Evolutionary conservation across 2,888 invertebrate genomes (phyloP), one percentile per base, ranked within the genome.

Genomic region (Lycocerus yunnanus): DNA sequence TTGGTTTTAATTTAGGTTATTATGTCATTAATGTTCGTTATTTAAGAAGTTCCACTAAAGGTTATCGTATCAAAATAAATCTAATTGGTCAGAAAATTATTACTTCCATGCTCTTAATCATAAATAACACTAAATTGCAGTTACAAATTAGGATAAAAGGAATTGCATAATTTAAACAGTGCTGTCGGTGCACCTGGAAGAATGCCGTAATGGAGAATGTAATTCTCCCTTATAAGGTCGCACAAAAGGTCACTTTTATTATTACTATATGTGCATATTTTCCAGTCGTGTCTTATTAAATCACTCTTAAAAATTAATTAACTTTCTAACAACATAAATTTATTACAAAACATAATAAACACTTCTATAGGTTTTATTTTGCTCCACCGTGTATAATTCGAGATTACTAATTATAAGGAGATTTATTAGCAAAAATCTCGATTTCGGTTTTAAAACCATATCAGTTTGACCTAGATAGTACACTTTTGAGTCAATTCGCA

Each of bases 181-280:
- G 6, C 61, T 13, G 3, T 58, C 65, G 21, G 59, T 67, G 67
- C 72, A 72, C 72, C 66, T 66, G 66, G 66, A 72, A 59, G 66
- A 66, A 66, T 72, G 72, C 66, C 10, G 66, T 24, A 72, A 72
- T 60, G 65, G 27, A 65, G 43, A 61, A 71, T 67, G 72, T 66
- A 72, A 72, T 72, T 72, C 67, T 68, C 27, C 72, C 72, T 72
- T 72, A 72, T 72, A 72, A 60, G 72, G 72, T 15, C 18, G 66
- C 18, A 8, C 14, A 21, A 72, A 72, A 72, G 72, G 72, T 72
- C 72, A 72, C 72, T 72, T 71, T 71, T 66, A 43, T 43, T 43
- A 43, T 43, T 43, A 43, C 43, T 43, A 43, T 43, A 43, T 43
- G 43, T 43, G n/a, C n/a, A 43, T 43, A 43, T 43, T 43, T n/a